Conservation (phyloP, 2,888 invertebrate genomes). For the Diarsia dahlii region DNA sequence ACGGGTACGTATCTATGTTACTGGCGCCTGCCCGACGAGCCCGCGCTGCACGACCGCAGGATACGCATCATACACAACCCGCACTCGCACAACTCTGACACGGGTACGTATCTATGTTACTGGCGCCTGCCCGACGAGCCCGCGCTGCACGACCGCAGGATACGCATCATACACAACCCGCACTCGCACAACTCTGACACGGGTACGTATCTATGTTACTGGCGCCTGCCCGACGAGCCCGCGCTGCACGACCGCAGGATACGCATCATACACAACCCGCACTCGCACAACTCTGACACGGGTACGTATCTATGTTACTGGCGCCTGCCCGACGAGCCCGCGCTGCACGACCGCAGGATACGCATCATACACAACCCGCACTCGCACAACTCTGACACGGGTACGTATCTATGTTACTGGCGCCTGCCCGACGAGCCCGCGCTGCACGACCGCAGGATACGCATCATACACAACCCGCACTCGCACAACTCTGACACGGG, state of each 20-base stretch:
- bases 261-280: conserved; percentile 97
- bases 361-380: conserved; percentile 98
- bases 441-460: conserved; percentile 95
- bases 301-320: conserved; percentile 75
- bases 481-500: conserved; percentile 66
- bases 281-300: conserved; percentile 77
- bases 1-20: conserved; percentile 76
- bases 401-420: conserved; percentile 75
- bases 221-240: conserved; percentile 90
- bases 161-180: conserved; percentile 98
- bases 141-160: conserved; percentile 95
- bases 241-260: conserved; percentile 96
- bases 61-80: conserved; percentile 98
- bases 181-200: conserved; percentile 83
- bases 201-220: conserved; percentile 75
- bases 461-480: conserved; percentile 98
- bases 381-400: conserved; percentile 66
- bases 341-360: conserved; percentile 95
- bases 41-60: conserved; percentile 94
- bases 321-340: conserved; percentile 91
- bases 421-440: conserved; percentile 70
- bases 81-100: conserved; percentile 83
- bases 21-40: conserved; percentile 70
- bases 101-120: conserved; percentile 75
- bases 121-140: conserved; percentile 88